Percentiles rank a stretch among this genome's conserved stretches.
Conservation (phyloP, 2,113 vertebrate species). For the Catharus minimus region DNA sequence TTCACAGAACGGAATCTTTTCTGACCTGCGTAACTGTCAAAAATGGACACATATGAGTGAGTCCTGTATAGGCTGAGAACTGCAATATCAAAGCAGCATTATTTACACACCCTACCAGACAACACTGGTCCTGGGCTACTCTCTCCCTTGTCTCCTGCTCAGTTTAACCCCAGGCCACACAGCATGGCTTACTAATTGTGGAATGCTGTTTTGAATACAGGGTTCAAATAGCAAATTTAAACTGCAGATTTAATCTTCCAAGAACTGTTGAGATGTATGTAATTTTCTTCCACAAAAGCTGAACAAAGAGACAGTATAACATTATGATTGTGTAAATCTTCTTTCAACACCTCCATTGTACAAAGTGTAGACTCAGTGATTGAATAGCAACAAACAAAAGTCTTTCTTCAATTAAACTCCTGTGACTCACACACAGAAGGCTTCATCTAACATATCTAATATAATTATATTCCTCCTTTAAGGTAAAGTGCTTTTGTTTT, state of each 20-base stretch:
- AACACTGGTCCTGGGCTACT: not conserved
- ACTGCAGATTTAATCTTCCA: conserved; percentile 50
- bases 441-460: not conserved
- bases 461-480: conserved; percentile 23
- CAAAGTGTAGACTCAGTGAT: conserved; percentile 24
- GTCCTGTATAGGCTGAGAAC: not conserved
- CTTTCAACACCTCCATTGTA: conserved; percentile 59
- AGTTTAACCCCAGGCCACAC: conserved; percentile 45
- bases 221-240: conserved; percentile 48
- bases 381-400: conserved; percentile 53
- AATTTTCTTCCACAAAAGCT: conserved; percentile 56
- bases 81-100: conserved; percentile 5
- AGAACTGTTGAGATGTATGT: conserved; percentile 44
- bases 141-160: not conserved
- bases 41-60: not conserved
- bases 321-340: conserved; percentile 60
- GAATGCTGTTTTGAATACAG: conserved; percentile 56
- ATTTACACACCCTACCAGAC: not conserved
- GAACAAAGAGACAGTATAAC: conserved; percentile 59
- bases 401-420: conserved; percentile 2
- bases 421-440: conserved; percentile 26
- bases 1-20: conserved; percentile 9
- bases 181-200: conserved; percentile 43
- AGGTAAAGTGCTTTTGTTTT: conserved; percentile 53
- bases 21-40: not conserved